A percentile compares a stretch with the other conserved stretches of the same genome.
phyloP scores from a whole-genome alignment of 2,888 invertebrate species.

The Dioctria rufipes region DNA sequence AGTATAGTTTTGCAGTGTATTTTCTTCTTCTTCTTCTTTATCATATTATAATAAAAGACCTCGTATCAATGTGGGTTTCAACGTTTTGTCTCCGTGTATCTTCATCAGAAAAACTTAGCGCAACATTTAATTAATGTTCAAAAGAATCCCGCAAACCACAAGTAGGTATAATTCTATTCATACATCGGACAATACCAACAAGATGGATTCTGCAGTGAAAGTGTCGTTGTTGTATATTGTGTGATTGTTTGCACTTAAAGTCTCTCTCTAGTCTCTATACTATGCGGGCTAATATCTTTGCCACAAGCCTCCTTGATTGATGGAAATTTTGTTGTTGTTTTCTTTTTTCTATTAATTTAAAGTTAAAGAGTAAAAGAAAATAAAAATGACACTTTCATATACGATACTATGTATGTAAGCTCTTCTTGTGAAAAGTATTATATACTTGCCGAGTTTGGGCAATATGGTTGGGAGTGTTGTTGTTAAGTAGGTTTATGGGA shows the following conservation, averaged over 20 bases:
- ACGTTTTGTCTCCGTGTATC: too few species aligned
- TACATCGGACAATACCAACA: not conserved
- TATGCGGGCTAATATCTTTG: conserved; percentile 2
- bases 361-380: not conserved
- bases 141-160: too few species aligned
- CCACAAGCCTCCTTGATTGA: conserved; percentile 13
- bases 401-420: too few species aligned
- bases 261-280: not conserved
- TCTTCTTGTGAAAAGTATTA: not conserved
- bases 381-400: conserved; percentile 13
- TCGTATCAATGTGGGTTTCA: too few species aligned
- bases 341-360: not conserved
- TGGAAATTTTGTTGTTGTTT: conserved; percentile 17
- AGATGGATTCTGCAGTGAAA: conserved; percentile 9
- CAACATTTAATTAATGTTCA: not conserved
- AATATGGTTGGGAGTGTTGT: conserved; percentile 2
- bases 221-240: not conserved
- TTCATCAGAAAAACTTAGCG: too few species aligned
- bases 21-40: too few species aligned
- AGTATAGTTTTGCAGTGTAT: too few species aligned
- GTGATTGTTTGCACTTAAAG: not conserved
- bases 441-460: not conserved
- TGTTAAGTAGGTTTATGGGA: conserved; percentile 37
- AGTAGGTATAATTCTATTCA: too few species aligned
- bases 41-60: too few species aligned